phyloP scores from a whole-genome alignment of 2,797 vertebrate species.

The Sebastes minor region DNA sequence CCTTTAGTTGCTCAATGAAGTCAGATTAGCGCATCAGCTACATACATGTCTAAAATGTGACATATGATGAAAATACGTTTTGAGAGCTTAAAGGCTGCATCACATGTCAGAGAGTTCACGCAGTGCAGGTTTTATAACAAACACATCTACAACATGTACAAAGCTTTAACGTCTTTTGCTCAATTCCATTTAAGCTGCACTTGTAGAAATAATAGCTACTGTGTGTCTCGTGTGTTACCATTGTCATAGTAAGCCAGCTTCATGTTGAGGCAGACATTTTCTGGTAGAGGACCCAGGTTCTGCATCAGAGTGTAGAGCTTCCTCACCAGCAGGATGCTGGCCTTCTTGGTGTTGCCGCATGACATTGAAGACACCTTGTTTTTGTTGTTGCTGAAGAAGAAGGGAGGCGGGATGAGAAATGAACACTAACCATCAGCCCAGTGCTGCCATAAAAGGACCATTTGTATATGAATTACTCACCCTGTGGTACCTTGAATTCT shows the following conservation, averaged over 20 bases:
- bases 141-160: not conserved
- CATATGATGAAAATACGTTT: not conserved
- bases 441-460: not conserved
- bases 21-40: not conserved
- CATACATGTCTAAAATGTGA: not conserved
- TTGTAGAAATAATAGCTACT: not conserved
- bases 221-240: constrained; percentile 74
- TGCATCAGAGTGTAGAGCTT: constrained; percentile 96
- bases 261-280: constrained; percentile 91
- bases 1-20: not conserved
- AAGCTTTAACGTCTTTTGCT: not conserved
- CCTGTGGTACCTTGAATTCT: not conserved
- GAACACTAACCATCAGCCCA: not conserved
- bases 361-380: constrained; percentile 59
- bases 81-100: not conserved
- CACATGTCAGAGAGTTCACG: not conserved
- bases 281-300: constrained; percentile 91
- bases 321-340: constrained; percentile 91
- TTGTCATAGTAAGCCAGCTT: constrained; percentile 94
- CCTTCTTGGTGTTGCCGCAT: constrained; percentile 87
- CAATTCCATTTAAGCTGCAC: not conserved
- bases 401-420: not conserved
- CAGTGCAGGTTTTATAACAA: not conserved
- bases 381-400: constrained; percentile 46
- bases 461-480: not conserved